Conservation (phyloP, 2,888 invertebrate species). For the Eilema caniola region DNA sequence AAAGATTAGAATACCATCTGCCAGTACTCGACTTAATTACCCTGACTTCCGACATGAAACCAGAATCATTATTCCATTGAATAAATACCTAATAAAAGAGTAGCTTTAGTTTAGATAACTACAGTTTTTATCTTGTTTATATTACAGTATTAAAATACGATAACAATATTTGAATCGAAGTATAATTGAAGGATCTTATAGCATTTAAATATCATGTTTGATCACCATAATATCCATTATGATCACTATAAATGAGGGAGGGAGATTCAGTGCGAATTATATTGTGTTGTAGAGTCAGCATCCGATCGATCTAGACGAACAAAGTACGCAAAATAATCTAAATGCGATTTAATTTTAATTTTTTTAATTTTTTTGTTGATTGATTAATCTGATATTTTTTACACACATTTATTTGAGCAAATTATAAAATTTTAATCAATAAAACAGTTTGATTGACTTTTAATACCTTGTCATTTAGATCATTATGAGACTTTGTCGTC, state of each 20-base stretch:
- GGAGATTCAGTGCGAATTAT: not conserved
- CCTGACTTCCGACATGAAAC: constrained; percentile 23
- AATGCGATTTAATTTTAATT: no score
- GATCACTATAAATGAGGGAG: not conserved
- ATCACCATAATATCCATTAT: not conserved
- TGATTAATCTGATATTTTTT: no score
- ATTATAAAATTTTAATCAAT: no score
- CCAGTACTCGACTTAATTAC: constrained; percentile 32
- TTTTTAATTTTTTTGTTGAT: no score
- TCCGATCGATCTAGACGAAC: no score
- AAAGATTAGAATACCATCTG: not conserved
- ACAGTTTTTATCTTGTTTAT: not conserved
- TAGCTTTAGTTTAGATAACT: not conserved
- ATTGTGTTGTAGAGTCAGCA: no score
- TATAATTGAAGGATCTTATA: not conserved
- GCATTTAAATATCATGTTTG: not conserved
- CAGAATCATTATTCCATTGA: not conserved
- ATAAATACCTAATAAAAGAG: not conserved
- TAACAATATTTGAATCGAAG: not conserved
- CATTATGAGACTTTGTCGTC: no score
- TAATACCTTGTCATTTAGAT: no score
- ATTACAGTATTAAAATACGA: not conserved
- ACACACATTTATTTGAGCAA: no score
- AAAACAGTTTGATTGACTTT: no score
- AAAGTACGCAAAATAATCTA: no score